These are phyloP conservation scores for Leptonema lineaticorne DNA, from an alignment of 1,140 invertebrate genomes.

Conservation along the genomic window DNA sequence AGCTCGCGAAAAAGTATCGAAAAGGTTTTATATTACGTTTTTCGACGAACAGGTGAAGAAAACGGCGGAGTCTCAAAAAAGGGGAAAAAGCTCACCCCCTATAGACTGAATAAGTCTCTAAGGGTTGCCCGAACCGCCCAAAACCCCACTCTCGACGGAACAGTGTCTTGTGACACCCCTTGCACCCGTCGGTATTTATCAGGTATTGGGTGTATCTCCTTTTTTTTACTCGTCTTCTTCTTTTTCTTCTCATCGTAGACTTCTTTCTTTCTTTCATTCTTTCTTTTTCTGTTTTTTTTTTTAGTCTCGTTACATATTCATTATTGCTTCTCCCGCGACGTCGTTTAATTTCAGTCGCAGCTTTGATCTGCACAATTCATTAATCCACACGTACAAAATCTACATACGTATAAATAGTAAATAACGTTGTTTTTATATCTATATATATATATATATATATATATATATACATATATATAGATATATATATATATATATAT, in stretches of 20 bases:
- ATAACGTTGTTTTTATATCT: background rate
- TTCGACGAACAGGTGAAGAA: conserved; percentile 26
- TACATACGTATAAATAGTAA: background rate
- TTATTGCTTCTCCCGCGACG: conserved; percentile 37
- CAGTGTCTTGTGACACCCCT: background rate
- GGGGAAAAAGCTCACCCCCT: too few species aligned
- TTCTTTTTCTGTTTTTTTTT: too few species aligned
- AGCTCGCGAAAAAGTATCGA: conserved; percentile 36
- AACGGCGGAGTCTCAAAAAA: background rate
- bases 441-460: background rate
- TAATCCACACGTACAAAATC: background rate
- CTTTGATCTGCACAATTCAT: conserved; percentile 14
- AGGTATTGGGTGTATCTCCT: conserved; percentile 38
- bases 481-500: background rate
- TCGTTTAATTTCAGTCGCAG: conserved; percentile 31
- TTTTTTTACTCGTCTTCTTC: too few species aligned
- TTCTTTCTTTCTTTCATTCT: too few species aligned
- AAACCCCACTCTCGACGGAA: background rate
- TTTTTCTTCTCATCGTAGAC: too few species aligned
- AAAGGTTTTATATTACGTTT: conserved; percentile 42
- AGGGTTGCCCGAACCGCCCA: background rate
- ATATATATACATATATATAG: background rate
- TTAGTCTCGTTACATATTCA: conserved; percentile 39
- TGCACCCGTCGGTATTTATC: conserved; percentile 31
- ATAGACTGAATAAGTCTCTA: background rate